Evolutionary conservation across 2,113 vertebrate species (phyloP).

Genomic region (Sorex fumeus): DNA sequence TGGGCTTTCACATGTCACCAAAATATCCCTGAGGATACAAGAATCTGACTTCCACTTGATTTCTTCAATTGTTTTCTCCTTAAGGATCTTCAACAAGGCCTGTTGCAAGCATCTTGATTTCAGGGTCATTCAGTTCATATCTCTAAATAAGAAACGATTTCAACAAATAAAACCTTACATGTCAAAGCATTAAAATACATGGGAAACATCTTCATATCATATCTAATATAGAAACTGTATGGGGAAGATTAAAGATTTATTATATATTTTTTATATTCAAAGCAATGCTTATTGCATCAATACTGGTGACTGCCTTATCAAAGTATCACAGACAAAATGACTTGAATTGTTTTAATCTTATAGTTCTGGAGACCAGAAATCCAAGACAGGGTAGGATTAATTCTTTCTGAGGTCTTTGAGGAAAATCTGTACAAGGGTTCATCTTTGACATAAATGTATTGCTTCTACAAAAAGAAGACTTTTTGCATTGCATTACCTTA

Average conservation of each 20-base stretch:
- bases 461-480: too few relatives aligned
- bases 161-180: conserved; percentile 35
- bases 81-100: conserved; percentile 48
- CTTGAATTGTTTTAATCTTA: neutral
- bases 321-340: neutral
- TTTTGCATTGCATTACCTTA: too few relatives aligned
- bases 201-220: neutral
- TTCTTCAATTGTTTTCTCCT: conserved; percentile 71
- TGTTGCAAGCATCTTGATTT: conserved; percentile 2
- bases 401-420: neutral
- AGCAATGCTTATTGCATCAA: neutral
- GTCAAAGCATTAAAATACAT: conserved; percentile 2
- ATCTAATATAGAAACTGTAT: conserved; percentile 5
- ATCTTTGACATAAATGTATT: neutral
- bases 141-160: conserved; percentile 64
- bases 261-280: neutral
- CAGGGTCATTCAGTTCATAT: conserved; percentile 50
- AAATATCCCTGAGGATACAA: conserved; percentile 64
- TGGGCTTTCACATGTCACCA: conserved; percentile 57
- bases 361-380: neutral
- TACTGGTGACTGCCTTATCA: neutral
- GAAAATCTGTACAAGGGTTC: neutral
- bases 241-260: neutral
- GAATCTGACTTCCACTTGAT: conserved; percentile 54
- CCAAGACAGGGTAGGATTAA: neutral